A percentile compares a stretch with the other conserved stretches of the same genome.
Evolutionary conservation across 2,888 invertebrate species (phyloP).

Genomic region (Rotaria socialis): DNA sequence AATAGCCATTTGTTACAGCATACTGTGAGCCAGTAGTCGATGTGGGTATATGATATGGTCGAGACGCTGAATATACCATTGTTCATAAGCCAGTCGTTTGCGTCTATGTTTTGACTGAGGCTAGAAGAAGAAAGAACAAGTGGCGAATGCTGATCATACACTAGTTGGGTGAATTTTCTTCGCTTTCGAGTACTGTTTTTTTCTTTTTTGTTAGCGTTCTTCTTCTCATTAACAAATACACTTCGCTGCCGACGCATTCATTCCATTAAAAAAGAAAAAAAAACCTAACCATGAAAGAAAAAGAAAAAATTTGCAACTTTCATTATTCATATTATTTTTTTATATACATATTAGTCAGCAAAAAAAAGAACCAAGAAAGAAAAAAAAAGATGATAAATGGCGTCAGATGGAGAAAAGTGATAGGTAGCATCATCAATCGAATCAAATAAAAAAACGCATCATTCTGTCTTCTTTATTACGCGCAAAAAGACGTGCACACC

Average conservation of each 20-base stretch:
- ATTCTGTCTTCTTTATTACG: background rate
- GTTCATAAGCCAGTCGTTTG: background rate
- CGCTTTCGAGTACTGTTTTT: background rate
- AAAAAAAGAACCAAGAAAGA: background rate
- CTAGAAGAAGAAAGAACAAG: background rate
- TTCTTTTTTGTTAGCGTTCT: background rate
- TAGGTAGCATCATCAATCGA: background rate
- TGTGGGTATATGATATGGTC: background rate
- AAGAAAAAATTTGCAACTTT: background rate
- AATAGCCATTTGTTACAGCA: background rate
- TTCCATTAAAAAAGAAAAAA: background rate
- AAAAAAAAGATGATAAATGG: background rate
- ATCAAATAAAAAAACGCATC: background rate
- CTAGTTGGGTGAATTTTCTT: conserved; percentile 15
- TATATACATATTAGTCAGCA: background rate
- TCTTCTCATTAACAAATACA: background rate
- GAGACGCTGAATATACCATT: background rate
- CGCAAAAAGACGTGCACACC: background rate
- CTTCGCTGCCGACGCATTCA: background rate
- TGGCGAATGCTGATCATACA: background rate
- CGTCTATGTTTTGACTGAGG: background rate
- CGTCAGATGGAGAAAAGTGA: background rate
- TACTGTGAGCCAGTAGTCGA: background rate
- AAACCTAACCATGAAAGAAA: background rate
- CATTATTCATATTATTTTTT: background rate